Evolutionary conservation across 2,797 vertebrate genomes (phyloP), one percentile per base, ranked within the genome.

Genomic region (Avahi laniger): DNA sequence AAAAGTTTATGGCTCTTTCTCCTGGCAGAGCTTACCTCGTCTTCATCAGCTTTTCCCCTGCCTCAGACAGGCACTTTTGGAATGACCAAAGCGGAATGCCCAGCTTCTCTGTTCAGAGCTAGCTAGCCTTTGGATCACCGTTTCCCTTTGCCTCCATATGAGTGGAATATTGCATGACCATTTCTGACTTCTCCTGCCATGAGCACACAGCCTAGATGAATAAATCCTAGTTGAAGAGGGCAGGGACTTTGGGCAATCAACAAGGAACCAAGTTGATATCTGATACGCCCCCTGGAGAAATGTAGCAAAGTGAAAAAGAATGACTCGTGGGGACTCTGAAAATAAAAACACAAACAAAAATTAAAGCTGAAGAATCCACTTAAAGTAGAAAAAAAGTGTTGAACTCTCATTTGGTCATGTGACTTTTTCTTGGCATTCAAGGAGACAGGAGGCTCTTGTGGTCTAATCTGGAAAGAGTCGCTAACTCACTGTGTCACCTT

Each of bases 401-500:
- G 78, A 86, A 82, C 22, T 75, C 85, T 92, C 75, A 11, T 11
- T 80, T 76, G 69, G 75, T 97, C 95, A 88, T 78, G 63, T 70
- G 95, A 96, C 89, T 91, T 94, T 38, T 57, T 97, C 91, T 95
- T 97, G 96, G 96, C 89, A 24, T 43, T 72, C 59, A 20, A 54
- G 70, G 79, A 92, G 65, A 69, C 43, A 70, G 41, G 67, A 92
- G 93, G 59, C 83, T 94, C 75, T 86, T 95, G 82, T 89, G 96
- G 94, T 84, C 93, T 92, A 57, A 94, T 94, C 89, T 97, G 96
- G 91, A 97, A 93, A 96, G 95, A 95, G 90, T 88, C 85, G 13
- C 88, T 96, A 83, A 94, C 94, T 82, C 50, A 0, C 88, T 93
- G 83, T 93, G 96, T 97, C 95, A 97, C 97, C 95, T 96, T 97